Evolutionary conservation across 2,797 vertebrate genomes (phyloP).

Genomic region (Acipenser ruthenus): DNA sequence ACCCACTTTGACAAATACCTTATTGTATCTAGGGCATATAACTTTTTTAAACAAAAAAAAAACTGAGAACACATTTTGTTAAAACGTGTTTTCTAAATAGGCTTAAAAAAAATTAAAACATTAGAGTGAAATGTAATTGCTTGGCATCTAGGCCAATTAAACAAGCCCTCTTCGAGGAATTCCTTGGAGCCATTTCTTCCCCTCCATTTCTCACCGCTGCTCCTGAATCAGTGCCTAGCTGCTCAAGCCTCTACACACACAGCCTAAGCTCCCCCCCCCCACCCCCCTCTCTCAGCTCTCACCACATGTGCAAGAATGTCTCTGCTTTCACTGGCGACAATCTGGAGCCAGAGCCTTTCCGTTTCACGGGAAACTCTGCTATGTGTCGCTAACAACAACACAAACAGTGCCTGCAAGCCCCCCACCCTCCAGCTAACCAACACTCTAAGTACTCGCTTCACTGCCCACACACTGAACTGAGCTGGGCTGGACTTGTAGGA

Average conservation of each 20-base stretch:
- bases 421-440: neutral
- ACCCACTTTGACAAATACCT: no score
- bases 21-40: no score
- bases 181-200: neutral
- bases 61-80: neutral
- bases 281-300: constrained; percentile 24
- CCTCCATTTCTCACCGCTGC: neutral
- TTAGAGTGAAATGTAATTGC: neutral
- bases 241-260: constrained; percentile 26
- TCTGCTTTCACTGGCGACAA: constrained; percentile 55
- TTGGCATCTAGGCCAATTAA: neutral
- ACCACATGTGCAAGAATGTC: constrained; percentile 46
- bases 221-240: no score
- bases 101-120: neutral
- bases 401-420: constrained; percentile 39
- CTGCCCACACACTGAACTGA: constrained; percentile 36
- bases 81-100: neutral
- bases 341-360: constrained; percentile 57
- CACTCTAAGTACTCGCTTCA: constrained; percentile 10
- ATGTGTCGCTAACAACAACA: constrained; percentile 52
- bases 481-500: constrained; percentile 27
- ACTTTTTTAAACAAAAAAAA: no score
- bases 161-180: neutral
- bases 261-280: constrained; percentile 30
- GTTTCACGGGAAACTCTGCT: constrained; percentile 41